Evolutionary conservation across 2,888 invertebrate genomes (phyloP), one percentile per base, ranked within the genome.

Genomic region (Brachypterus glaber): DNA sequence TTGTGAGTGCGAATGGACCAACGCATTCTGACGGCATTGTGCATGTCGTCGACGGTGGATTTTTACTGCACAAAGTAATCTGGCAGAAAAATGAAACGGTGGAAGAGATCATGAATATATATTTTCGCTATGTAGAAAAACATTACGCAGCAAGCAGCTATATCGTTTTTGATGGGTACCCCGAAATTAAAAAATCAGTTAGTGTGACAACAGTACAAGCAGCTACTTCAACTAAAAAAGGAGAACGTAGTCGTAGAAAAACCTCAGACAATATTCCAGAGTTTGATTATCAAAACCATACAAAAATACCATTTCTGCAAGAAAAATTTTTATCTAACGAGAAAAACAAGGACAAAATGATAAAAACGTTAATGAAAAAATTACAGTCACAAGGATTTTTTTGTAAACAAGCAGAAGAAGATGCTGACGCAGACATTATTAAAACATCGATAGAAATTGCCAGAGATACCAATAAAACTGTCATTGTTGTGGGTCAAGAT

Each of bases 381-480:
- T 57, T 62, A 32, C 38, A 55, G 51, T 40, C 50, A 52, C 53
- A 49, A 42, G 51, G 54, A 53, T 60, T 61, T 48, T 50, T 51
- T 44, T 57, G 55, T 49, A 55, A 57, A 53, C 54, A 55, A 54
- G 56, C 57, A 41, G 44, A 45, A 52, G 55, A 59, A 57, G 57
- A 60, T 55, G 58, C 57, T 38, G 60, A 59, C 55, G 56, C 57
- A 47, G 52, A 59, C 30, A 62, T 61, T 40, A 46, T 61, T 32
- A 53, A 62, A 37, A n/a, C n/a, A n/a, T n/a, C n/a, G n/a, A n/a
- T n/a, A n/a, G n/a, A n/a, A n/a, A n/a, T n/a, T n/a, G n/a, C n/a
- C n/a, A n/a, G n/a, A n/a, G n/a, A n/a, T n/a, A n/a, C n/a, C n/a
- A n/a, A n/a, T n/a, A n/a, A n/a, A n/a, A n/a, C n/a, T 40, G 41